Conservation (phyloP, 1,140 invertebrate genomes). For the Heterodera schachtii region DNA sequence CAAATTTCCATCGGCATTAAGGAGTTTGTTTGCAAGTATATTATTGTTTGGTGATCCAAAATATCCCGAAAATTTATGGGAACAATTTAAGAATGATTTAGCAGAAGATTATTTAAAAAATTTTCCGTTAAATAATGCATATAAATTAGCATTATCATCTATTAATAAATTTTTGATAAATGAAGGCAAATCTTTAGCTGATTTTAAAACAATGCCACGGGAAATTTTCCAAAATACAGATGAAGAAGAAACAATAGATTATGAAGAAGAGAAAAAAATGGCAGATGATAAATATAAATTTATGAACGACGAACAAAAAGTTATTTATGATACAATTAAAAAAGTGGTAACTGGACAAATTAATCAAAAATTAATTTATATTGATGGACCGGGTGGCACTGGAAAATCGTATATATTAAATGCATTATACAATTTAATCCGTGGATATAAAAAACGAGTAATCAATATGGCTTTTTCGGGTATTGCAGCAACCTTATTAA, state of each 20-base stretch:
- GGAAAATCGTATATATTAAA: constrained; percentile 26
- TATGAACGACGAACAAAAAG: constrained; percentile 40
- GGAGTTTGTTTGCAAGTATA: constrained; percentile 28
- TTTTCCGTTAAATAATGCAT: too few relatives aligned
- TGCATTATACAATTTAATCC: constrained; percentile 34
- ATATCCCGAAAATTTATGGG: too few relatives aligned
- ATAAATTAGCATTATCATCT: too few relatives aligned
- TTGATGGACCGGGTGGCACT: too few relatives aligned
- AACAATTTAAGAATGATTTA: constrained; percentile 20
- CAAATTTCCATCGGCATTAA: constrained; percentile 30
- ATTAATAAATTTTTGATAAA: not conserved
- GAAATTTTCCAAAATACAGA: constrained; percentile 29
- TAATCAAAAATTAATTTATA: not conserved
- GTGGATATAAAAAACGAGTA: constrained; percentile 16
- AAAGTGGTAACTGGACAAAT: constrained; percentile 20
- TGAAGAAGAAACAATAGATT: constrained; percentile 28
- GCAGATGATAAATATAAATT: not conserved
- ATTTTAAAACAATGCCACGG: constrained; percentile 20
- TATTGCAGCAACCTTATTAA: too few relatives aligned
- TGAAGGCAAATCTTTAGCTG: constrained; percentile 20
- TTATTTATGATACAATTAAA: constrained; percentile 17
- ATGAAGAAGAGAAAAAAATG: constrained; percentile 42
- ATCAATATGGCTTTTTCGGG: constrained; percentile 5
- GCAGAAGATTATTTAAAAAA: not conserved
- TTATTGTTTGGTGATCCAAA: too few relatives aligned